Evolutionary conservation across 2,888 invertebrate genomes (phyloP).

Genomic region (Microctonus hyperodae): DNA sequence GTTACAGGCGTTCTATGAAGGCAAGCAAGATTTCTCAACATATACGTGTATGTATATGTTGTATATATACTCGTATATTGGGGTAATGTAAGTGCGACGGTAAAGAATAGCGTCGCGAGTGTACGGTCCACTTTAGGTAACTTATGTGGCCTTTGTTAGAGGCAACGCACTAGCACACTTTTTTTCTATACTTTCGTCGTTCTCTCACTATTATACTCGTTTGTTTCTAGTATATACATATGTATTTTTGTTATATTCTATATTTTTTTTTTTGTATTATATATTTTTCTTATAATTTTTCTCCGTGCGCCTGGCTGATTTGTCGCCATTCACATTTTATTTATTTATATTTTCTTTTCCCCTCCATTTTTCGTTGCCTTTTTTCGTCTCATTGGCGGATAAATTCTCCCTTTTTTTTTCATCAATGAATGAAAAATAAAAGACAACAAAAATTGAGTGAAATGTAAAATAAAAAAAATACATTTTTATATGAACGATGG

Average conservation of each 20-base stretch:
- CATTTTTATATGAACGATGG: neutral
- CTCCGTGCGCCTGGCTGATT: no score
- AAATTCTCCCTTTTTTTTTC: neutral
- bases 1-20: neutral
- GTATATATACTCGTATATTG: no score
- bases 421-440: no score
- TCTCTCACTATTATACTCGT: neutral
- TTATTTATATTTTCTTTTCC: neutral
- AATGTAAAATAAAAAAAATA: conserved; percentile 25
- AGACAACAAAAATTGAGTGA: no score
- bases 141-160: conserved; percentile 56
- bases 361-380: neutral
- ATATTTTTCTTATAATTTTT: neutral
- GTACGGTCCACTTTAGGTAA: conserved; percentile 54
- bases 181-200: neutral
- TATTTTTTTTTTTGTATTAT: neutral
- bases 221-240: neutral
- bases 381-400: neutral
- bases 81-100: conserved; percentile 22
- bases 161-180: conserved; percentile 30
- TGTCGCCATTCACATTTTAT: no score
- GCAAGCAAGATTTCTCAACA: neutral
- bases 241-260: neutral
- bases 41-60: no score
- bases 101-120: conserved; percentile 45